These are phyloP conservation scores for Papilio polytes DNA, from an alignment of 1,140 invertebrate genomes.

Conservation along the genomic window DNA sequence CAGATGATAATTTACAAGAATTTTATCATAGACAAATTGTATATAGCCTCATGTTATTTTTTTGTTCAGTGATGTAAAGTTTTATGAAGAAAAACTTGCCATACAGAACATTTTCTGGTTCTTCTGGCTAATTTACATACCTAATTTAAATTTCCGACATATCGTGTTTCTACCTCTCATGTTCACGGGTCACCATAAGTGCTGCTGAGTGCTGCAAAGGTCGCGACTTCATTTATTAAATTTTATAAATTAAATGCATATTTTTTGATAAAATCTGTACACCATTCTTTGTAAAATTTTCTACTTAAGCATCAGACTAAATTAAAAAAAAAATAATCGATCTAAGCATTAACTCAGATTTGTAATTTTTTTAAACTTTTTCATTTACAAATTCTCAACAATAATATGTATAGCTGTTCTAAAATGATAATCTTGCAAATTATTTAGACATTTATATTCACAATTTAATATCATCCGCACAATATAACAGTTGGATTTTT, in stretches of 20 bases:
- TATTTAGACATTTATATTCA: background rate
- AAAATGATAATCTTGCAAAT: background rate
- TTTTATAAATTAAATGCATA: background rate
- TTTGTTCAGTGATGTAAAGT: too few relatives aligned
- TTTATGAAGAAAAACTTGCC: constrained; percentile 38
- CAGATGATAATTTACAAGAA: too few relatives aligned
- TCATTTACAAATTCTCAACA: too few relatives aligned
- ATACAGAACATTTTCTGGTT: background rate
- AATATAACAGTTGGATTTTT: background rate
- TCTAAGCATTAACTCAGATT: too few relatives aligned
- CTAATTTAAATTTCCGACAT: background rate
- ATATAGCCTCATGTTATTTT: too few relatives aligned
- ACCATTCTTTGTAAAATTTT: background rate
- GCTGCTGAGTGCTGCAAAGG: background rate
- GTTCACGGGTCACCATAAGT: constrained; percentile 8
- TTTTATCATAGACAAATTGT: too few relatives aligned
- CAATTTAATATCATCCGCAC: background rate
- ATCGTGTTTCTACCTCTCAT: background rate
- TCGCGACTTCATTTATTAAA: constrained; percentile 15
- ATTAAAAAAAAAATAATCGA: too few relatives aligned
- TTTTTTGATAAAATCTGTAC: background rate
- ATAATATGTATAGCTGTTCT: background rate
- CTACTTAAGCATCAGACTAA: too few relatives aligned
- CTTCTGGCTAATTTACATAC: background rate
- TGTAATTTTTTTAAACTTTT: too few relatives aligned